Percentiles rank a stretch among this genome's conserved stretches.
These are phyloP conservation scores for Dryadula phaetusa DNA, from an alignment of 2,888 invertebrate genomes.

Conservation along the genomic window DNA sequence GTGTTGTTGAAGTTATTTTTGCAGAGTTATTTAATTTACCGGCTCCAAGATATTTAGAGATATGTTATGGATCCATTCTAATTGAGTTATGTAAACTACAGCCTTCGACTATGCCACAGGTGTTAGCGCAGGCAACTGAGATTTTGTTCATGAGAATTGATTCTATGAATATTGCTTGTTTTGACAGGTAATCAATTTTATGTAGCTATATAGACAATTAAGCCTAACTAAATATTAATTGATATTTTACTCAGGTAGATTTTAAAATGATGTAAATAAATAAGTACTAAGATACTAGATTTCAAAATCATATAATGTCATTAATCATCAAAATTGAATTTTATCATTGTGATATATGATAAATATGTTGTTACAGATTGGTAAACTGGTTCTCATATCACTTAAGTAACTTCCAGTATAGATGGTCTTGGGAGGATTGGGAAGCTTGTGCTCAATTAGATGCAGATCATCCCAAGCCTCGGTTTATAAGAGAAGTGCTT, in stretches of 20 bases:
- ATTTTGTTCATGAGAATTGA: conserved; percentile 98
- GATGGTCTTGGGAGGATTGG: conserved; percentile 99
- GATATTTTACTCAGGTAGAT: no score
- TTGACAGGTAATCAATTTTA: conserved; percentile 89
- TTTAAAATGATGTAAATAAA: no score
- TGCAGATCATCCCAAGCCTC: conserved; percentile 95
- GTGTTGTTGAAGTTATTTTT: conserved; percentile 98
- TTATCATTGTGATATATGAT: background rate
- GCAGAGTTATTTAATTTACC: conserved; percentile 97
- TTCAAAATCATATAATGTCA: background rate
- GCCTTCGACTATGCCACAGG: conserved; percentile 98
- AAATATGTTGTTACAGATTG: conserved; percentile 84
- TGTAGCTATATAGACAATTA: conserved; percentile 15
- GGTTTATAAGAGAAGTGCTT: conserved; percentile 96
- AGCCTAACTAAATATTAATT: no score
- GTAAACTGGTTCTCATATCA: conserved; percentile 99
- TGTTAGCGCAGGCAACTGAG: conserved; percentile 98
- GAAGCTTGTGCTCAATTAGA: conserved; percentile 93
- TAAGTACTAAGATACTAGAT: background rate
- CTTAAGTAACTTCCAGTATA: conserved; percentile 99
- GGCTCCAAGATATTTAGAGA: conserved; percentile 93
- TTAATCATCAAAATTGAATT: background rate
- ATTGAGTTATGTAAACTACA: conserved; percentile 99
- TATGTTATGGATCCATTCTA: conserved; percentile 96
- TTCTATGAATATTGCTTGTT: conserved; percentile 98